A percentile compares a stretch with the other conserved stretches of the same genome.
Conservation (phyloP, 2,113 vertebrate species). For the Corvus cornix region DNA sequence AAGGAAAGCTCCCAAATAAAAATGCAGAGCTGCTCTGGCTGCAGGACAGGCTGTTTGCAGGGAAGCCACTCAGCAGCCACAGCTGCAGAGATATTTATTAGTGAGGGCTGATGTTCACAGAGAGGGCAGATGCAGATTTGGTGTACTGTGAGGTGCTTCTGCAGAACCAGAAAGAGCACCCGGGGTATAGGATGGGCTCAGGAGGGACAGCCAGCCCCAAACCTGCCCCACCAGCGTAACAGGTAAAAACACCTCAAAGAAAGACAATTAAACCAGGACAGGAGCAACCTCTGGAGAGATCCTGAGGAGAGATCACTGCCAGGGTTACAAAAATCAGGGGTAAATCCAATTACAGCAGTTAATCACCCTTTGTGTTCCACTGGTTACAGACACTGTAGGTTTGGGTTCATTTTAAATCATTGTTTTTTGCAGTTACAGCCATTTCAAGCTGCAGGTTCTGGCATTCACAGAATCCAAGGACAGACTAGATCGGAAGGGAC, state of each 20-base stretch:
- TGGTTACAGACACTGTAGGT: not conserved
- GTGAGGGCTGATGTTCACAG: rapidly evolving
- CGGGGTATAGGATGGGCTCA: rapidly evolving
- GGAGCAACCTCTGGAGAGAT: not conserved
- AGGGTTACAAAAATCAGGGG: not conserved
- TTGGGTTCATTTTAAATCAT: not conserved
- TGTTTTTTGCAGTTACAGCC: not conserved
- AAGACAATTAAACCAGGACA: not conserved
- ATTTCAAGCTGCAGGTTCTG: not conserved
- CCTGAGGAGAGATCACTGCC: not conserved
- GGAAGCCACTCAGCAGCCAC: not conserved
- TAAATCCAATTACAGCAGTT: not conserved
- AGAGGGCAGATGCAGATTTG: not conserved
- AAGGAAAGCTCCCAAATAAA: not conserved
- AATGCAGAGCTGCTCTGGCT: not conserved
- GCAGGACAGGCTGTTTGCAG: not conserved
- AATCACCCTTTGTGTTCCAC: not conserved
- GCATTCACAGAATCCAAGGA: not conserved
- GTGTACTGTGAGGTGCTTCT: not conserved
- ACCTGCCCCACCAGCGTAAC: not conserved
- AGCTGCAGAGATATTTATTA: not conserved
- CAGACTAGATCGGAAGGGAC: not conserved
- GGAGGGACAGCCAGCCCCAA: not conserved
- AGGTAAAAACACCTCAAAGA: not conserved
- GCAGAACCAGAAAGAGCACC: not conserved